A percentile compares a stretch with the other conserved stretches of the same genome.
phyloP scores from a whole-genome alignment of 2,797 vertebrate genomes.

The Acipenser oxyrinchus region DNA sequence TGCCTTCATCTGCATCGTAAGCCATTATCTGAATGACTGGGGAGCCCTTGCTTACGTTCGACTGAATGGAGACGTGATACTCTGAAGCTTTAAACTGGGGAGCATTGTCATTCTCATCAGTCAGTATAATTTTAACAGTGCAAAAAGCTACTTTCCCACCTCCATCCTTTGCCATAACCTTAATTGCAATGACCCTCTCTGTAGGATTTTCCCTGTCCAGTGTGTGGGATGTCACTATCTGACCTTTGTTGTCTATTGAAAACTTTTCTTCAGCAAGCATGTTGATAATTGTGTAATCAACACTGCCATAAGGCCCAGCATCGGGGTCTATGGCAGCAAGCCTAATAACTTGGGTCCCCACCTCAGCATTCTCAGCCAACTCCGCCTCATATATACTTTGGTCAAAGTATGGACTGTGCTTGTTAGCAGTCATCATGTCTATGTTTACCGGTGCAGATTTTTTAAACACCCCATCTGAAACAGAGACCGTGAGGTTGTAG shows the following conservation, averaged over 20 bases:
- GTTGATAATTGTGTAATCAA: constrained; percentile 96
- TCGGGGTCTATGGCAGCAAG: constrained; percentile 84
- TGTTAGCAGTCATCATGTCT: constrained; percentile 85
- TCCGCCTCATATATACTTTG: constrained; percentile 86
- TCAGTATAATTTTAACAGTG: constrained; percentile 92
- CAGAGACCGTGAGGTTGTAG: constrained; percentile 82
- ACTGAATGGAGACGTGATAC: constrained; percentile 84
- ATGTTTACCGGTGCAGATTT: constrained; percentile 88
- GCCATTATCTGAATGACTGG: constrained; percentile 89
- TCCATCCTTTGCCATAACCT: constrained; percentile 92
- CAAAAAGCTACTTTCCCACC: constrained; percentile 92
- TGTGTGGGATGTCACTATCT: constrained; percentile 77
- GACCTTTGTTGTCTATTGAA: constrained; percentile 69
- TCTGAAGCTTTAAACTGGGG: constrained; percentile 84
- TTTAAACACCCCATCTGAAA: constrained; percentile 89
- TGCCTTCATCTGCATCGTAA: constrained; percentile 89
- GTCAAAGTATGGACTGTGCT: constrained; percentile 78
- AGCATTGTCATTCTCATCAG: constrained; percentile 90
- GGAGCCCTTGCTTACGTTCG: constrained; percentile 80
- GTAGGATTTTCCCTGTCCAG: constrained; percentile 87
- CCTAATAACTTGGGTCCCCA: constrained; percentile 87
- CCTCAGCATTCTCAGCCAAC: constrained; percentile 84
- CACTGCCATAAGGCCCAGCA: constrained; percentile 78
- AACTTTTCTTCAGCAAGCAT: constrained; percentile 89
- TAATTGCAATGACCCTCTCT: constrained; percentile 87